phyloP scores from a whole-genome alignment of 2,113 vertebrate genomes.

The Cariama cristata region DNA sequence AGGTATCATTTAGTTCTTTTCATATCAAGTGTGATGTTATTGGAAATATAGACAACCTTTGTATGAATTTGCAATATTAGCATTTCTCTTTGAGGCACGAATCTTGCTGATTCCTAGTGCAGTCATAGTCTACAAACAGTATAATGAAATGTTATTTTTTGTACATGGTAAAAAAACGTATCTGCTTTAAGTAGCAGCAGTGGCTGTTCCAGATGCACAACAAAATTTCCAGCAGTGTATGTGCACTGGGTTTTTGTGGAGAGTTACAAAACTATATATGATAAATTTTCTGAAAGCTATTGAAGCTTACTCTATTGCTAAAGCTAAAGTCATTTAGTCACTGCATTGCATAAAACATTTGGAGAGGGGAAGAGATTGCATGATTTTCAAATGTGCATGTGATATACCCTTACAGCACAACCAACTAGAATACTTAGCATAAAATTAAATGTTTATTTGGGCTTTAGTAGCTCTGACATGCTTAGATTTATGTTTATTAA shows the following conservation, averaged over 20 bases:
- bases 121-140: not conserved
- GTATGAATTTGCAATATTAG: not conserved
- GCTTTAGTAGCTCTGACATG: not conserved
- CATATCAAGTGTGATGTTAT: not conserved
- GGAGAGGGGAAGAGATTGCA: accelerated
- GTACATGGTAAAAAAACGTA: not conserved
- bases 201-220: not conserved
- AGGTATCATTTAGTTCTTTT: not conserved
- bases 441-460: not conserved
- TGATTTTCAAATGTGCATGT: not conserved
- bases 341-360: not conserved
- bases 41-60: not conserved
- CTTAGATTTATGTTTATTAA: not conserved
- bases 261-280: not conserved
- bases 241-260: not conserved
- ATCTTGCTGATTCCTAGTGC: not conserved
- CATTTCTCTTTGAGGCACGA: not conserved
- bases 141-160: not conserved
- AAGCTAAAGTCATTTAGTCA: not conserved
- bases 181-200: not conserved
- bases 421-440: not conserved
- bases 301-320: not conserved
- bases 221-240: not conserved
- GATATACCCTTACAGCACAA: not conserved
- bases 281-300: not conserved